These are phyloP conservation scores for Pycnomerus fuliginosus DNA, from an alignment of 2,888 invertebrate species.

Conservation along the genomic window DNA sequence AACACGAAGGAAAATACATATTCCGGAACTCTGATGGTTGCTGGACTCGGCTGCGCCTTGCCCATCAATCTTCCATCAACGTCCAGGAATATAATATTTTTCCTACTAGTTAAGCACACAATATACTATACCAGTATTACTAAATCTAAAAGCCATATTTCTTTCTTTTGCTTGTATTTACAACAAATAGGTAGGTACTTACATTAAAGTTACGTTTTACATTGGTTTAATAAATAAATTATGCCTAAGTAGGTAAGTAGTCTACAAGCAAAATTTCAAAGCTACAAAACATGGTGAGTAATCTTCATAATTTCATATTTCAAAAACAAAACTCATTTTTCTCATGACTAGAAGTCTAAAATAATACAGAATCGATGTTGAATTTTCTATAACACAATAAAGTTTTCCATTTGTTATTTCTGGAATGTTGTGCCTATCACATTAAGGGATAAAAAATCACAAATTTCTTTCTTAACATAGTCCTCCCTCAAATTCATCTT, in stretches of 20 bases:
- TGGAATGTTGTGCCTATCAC: background rate
- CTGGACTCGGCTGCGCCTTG: no score
- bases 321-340: background rate
- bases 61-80: no score
- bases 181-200: conserved; percentile 23
- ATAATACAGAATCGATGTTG: background rate
- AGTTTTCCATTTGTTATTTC: background rate
- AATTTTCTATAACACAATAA: background rate
- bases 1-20: no score
- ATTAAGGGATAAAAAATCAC: conserved; percentile 3
- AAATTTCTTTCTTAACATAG: conserved; percentile 16
- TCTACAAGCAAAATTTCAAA: conserved; percentile 16
- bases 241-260: conserved; percentile 9
- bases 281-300: background rate
- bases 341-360: conserved; percentile 3
- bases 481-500: conserved; percentile 15
- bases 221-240: no score
- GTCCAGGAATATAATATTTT: no score
- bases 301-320: conserved; percentile 1
- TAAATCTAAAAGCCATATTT: background rate
- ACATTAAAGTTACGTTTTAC: no score
- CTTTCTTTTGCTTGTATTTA: conserved; percentile 20
- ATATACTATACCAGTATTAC: background rate
- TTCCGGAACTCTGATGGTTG: no score
- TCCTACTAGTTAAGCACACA: no score